phyloP scores from a whole-genome alignment of 2,888 invertebrate genomes.

The Lycophotia porphyrea region DNA sequence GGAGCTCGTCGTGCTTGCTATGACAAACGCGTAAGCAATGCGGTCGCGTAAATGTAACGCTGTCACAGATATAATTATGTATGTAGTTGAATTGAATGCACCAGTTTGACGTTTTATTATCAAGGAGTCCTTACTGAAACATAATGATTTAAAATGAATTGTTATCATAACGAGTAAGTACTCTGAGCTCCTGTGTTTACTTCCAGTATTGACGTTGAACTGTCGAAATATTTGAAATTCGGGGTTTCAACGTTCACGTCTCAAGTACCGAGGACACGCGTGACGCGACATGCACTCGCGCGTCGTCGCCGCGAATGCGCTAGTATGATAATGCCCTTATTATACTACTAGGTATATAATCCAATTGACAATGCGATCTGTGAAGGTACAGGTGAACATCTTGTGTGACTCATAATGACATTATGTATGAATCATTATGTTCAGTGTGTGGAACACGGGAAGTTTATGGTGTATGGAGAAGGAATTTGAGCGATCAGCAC shows the following conservation, averaged over 20 bases:
- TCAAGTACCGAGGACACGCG: background rate
- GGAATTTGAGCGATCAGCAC: conserved; percentile 69
- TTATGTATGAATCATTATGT: conserved; percentile 70
- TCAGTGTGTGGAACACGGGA: conserved; percentile 74
- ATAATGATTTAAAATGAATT: background rate
- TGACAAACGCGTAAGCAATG: conserved; percentile 24
- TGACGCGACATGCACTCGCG: background rate
- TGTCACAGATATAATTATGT: background rate
- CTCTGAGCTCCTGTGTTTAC: conserved; percentile 14
- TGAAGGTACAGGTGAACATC: conserved; percentile 71
- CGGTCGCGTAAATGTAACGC: conserved; percentile 3
- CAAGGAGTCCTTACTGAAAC: background rate
- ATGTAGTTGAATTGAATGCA: conserved; percentile 8
- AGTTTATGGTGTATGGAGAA: conserved; percentile 69
- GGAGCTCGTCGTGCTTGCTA: background rate
- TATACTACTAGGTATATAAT: conserved; percentile 29
- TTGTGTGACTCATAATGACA: conserved; percentile 71
- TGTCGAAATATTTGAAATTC: conserved; percentile 23
- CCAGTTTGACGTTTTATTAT: background rate
- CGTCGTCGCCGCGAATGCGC: background rate
- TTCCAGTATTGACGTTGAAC: conserved; percentile 20
- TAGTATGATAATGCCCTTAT: conserved; percentile 37
- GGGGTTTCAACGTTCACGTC: background rate
- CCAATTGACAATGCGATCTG: conserved; percentile 63
- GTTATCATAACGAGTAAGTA: background rate